A percentile compares a stretch with the other conserved stretches of the same genome.
Evolutionary conservation across 2,797 vertebrate genomes (phyloP).

Genomic region (Peromyscus eremicus): DNA sequence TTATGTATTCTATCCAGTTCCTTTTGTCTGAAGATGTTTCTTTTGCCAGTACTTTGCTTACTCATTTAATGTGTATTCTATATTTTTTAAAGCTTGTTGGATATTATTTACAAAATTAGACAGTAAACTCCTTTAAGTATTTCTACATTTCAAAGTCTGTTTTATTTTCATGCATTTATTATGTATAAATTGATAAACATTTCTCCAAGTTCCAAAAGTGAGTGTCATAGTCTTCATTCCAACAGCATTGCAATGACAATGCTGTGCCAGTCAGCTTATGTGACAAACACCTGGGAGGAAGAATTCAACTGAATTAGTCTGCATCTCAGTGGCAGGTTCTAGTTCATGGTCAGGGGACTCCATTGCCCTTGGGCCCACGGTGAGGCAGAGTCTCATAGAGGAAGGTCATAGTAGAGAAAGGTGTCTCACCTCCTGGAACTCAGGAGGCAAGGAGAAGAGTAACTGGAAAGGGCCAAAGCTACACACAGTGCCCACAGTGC

Average conservation of each 20-base stretch:
- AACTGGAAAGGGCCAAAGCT: background rate
- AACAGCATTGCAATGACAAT: background rate
- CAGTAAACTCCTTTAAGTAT: background rate
- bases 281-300: background rate
- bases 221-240: background rate
- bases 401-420: too few species aligned
- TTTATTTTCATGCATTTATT: background rate
- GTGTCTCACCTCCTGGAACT: background rate
- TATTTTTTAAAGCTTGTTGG: background rate
- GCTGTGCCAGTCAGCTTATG: background rate
- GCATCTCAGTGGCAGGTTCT: background rate
- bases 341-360: background rate
- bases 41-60: background rate
- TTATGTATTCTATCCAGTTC: background rate
- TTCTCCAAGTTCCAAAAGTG: background rate
- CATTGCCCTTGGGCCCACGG: background rate
- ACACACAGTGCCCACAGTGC: too few species aligned
- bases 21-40: background rate
- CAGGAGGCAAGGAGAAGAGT: background rate
- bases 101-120: background rate
- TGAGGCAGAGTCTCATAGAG: background rate
- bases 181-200: background rate
- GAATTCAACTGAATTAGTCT: background rate
- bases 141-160: slow-evolving; percentile 12
- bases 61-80: background rate